A percentile compares a stretch with the other conserved stretches of the same genome.
These are phyloP conservation scores for Manduca sexta DNA, from an alignment of 1,140 invertebrate genomes.

Conservation along the genomic window DNA sequence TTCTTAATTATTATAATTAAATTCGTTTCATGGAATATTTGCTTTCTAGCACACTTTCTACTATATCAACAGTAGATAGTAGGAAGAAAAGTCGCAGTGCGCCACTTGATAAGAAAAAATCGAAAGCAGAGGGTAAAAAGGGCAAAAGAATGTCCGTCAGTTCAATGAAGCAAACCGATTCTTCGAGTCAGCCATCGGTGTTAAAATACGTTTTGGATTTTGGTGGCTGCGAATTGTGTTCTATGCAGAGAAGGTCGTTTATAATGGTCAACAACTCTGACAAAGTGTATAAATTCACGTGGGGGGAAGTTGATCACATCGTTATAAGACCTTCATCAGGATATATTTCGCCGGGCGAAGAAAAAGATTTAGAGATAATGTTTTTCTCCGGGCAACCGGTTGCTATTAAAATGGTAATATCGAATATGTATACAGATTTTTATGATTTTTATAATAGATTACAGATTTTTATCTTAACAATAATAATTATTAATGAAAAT, in stretches of 20 bases:
- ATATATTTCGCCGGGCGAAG: slow-evolving; percentile 61
- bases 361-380: slow-evolving; percentile 62
- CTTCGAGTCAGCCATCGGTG: slow-evolving; percentile 26
- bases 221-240: slow-evolving; percentile 52
- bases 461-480: not conserved
- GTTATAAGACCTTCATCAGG: slow-evolving; percentile 50
- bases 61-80: slow-evolving; percentile 39
- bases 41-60: slow-evolving; percentile 36
- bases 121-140: slow-evolving; percentile 29
- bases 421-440: no score
- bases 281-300: slow-evolving; percentile 58
- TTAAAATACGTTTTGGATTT: slow-evolving; percentile 60
- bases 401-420: slow-evolving; percentile 41
- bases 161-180: slow-evolving; percentile 36
- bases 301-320: slow-evolving; percentile 37
- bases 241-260: slow-evolving; percentile 44
- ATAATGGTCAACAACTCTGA: slow-evolving; percentile 62
- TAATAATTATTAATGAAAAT: not conserved
- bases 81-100: slow-evolving; percentile 49
- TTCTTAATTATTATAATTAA: no score
- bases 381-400: slow-evolving; percentile 45
- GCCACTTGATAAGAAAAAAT: slow-evolving; percentile 32
- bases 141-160: slow-evolving; percentile 32
- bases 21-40: no score
- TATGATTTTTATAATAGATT: slow-evolving; percentile 1